These are phyloP conservation scores for Clitarchus hookeri DNA, from an alignment of 2,888 invertebrate genomes.

Conservation along the genomic window DNA sequence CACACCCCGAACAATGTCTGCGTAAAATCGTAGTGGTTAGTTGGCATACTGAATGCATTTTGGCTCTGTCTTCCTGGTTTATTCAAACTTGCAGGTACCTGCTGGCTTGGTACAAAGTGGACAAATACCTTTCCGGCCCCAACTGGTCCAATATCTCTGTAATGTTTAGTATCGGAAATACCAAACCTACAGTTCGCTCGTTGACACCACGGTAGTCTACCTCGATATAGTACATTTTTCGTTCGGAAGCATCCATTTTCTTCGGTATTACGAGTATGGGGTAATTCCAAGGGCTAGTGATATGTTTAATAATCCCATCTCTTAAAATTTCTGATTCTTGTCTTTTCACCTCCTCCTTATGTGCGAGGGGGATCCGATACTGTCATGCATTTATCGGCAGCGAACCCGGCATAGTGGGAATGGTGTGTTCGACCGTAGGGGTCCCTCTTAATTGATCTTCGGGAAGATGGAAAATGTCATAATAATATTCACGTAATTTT, in stretches of 20 bases:
- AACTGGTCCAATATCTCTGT: conserved; percentile 21
- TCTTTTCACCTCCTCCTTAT: background rate
- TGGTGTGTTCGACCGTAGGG: too few species aligned
- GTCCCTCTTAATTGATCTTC: too few species aligned
- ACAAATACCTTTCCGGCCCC: conserved; percentile 15
- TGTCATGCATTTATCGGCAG: background rate
- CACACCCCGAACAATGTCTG: background rate
- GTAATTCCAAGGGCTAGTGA: background rate
- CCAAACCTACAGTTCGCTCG: background rate
- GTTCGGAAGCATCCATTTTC: background rate
- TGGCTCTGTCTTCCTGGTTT: background rate
- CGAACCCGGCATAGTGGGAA: background rate
- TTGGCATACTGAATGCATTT: conserved; percentile 26
- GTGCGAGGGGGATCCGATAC: background rate
- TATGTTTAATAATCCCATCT: background rate
- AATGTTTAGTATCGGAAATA: conserved; percentile 16
- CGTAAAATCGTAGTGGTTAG: conserved; percentile 18
- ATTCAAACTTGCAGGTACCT: conserved; percentile 19
- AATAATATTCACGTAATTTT: too few species aligned
- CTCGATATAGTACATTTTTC: background rate
- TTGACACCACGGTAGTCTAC: background rate
- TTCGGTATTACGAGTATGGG: background rate
- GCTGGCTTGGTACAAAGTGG: conserved; percentile 23
- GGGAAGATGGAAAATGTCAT: too few species aligned
- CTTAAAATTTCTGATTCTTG: background rate